Conservation (phyloP, 2,113 vertebrate genomes). For the Elanoides forficatus region DNA sequence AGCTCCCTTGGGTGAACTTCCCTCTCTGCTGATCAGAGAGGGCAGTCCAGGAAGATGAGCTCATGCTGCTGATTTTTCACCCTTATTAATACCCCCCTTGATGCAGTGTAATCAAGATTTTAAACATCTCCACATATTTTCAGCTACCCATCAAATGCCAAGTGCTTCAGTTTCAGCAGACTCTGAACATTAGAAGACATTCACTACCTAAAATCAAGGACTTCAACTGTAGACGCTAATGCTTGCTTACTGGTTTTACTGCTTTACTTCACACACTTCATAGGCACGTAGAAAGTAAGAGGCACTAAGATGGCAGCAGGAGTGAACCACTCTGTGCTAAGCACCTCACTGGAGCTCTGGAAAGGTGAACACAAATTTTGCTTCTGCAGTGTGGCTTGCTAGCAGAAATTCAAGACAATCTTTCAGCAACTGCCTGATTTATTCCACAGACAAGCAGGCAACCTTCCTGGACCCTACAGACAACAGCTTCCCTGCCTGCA, state of each 20-base stretch:
- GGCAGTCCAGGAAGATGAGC: not conserved
- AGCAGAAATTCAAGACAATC: not conserved
- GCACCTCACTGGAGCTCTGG: not conserved
- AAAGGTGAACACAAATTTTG: not conserved
- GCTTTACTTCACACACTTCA: not conserved
- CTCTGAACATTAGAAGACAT: rapidly evolving
- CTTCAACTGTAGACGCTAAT: not conserved
- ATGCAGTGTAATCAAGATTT: not conserved
- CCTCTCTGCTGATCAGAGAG: not conserved
- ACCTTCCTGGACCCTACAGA: not conserved
- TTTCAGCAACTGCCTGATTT: not conserved
- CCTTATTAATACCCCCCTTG: not conserved
- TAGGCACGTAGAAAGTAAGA: not conserved
- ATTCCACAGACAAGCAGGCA: not conserved
- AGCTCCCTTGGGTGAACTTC: not conserved
- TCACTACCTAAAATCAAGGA: not conserved
- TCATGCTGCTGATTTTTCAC: not conserved
- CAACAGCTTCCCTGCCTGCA: not conserved
- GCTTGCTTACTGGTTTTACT: not conserved
- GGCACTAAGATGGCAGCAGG: not conserved
- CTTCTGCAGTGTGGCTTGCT: not conserved
- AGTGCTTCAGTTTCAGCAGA: not conserved
- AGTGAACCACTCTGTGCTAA: not conserved
- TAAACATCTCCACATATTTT: not conserved
- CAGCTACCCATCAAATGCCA: not conserved